Evolutionary conservation across 2,888 invertebrate genomes (phyloP).

Genomic region (Hyposoter didymator): DNA sequence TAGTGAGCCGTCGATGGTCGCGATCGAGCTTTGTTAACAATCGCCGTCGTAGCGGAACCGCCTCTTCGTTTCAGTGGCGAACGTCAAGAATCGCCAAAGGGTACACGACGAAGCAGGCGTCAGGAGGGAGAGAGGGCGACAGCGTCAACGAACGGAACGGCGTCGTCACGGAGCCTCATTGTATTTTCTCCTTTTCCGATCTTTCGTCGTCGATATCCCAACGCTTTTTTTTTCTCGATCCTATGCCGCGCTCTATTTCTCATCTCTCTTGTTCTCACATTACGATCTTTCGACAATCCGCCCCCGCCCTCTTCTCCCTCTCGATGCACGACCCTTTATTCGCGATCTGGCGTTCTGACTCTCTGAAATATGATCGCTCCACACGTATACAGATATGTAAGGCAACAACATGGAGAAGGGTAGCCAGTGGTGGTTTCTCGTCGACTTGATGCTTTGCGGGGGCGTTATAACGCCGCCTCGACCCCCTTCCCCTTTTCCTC

Average conservation of each 20-base stretch:
- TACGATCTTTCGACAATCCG: slow-evolving; percentile 56
- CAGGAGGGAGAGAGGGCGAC: slow-evolving; percentile 69
- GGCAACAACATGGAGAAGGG: slow-evolving; percentile 62
- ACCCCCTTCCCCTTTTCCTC: slow-evolving; percentile 24
- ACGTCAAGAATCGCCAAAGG: slow-evolving; percentile 69
- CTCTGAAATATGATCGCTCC: slow-evolving; percentile 81
- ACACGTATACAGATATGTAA: not conserved
- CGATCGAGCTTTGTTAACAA: slow-evolving; percentile 78
- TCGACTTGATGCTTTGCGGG: slow-evolving; percentile 70
- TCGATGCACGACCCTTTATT: slow-evolving; percentile 61
- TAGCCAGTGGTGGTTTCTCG: slow-evolving; percentile 71
- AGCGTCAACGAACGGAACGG: slow-evolving; percentile 77
- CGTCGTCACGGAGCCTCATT: slow-evolving; percentile 75
- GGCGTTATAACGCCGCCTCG: slow-evolving; percentile 56
- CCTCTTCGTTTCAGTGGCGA: slow-evolving; percentile 57
- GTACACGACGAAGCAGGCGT: slow-evolving; percentile 71
- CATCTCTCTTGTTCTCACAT: slow-evolving; percentile 68
- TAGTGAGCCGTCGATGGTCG: slow-evolving; percentile 80
- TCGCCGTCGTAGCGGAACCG: slow-evolving; percentile 59
- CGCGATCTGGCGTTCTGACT: slow-evolving; percentile 70
- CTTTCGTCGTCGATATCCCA: slow-evolving; percentile 40
- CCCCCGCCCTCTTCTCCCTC: slow-evolving; percentile 51
- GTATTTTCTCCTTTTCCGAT: slow-evolving; percentile 69
- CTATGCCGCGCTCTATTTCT: slow-evolving; percentile 22
- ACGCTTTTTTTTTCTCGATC: slow-evolving; percentile 44